Base-by-base conservation (phyloP, 1,140 invertebrate species). In the Drosophila punjabiensis region DNA sequence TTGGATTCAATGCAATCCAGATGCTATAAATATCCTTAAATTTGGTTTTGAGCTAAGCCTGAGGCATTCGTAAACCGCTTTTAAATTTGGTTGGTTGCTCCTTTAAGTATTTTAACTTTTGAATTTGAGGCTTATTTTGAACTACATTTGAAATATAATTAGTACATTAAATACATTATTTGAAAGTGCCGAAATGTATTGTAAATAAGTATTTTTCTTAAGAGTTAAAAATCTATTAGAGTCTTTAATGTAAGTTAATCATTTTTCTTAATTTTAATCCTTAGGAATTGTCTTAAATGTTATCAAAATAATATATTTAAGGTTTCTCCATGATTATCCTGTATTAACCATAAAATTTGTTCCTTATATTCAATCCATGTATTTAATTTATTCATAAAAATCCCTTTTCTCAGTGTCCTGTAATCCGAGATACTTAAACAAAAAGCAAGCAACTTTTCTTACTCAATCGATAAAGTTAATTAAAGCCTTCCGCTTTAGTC, bases 401-500 rank as follows among this genome's bases (percentile, higher is more conserved):
- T 3, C 8, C 13, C 5, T 16, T 56, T 10, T 16, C 5, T 56
- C 33, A 56, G 53, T 24, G 53, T 18, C 3, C 13, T 37, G 8
- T 37, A 55, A 35, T 24, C 33, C 18, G 18, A 55, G 18, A 55
- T 7, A 53, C 3, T 32, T 32, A 10, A 18, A 32, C 28, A 33
- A 53, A 33, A 33, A 14, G 3, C 3, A 13, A 53, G 13, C 3
- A 35, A 20, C 18, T 16, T 56, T 56, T 56, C 55, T n/a, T 39
- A 56, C 14, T 37, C 14, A 58, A 39, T 58, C 55, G 14, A 28
- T 39, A 39, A 58, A 28, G 35, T 58, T 11, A 39, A 56, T 56
- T 11, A 28, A 58, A 39, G 55, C 4, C 20, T 0, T 39, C 3
- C n/a, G 35, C 37, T 37, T 10, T 10, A 56, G 33, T 8, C 18